Evolutionary conservation across 1,140 invertebrate species (phyloP), one percentile per base, ranked within the genome.

Genomic region (Potamilus streckersoni): DNA sequence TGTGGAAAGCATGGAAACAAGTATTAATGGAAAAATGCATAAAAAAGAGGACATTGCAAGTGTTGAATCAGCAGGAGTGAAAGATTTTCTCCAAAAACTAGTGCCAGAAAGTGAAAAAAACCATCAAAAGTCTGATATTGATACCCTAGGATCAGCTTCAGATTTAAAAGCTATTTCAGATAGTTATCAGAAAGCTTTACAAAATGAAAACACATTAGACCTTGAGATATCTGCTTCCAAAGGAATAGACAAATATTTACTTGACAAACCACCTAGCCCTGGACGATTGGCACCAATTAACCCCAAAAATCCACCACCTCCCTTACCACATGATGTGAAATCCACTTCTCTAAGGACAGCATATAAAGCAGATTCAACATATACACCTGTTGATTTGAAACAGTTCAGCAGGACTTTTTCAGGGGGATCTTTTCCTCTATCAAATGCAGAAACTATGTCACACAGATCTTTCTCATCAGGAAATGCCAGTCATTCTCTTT

Each of bases 381-480:
- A 79, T 78, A 20, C 68, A 38, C 38, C 76, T n/a, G 59, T 66
- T 60, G 73, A 76, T 61, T 49, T 49, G 38, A 49, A 49, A 49
- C 77, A 70, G 73, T 66, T 79, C 72, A 74, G 76, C 20, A 19
- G 76, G 17, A 38, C 68, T 11, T 70, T 70, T 73, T 74, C 74
- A 55, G 66, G 67, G 62, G 57, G 57, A 62, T 49, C 17, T 64
- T 70, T 56, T 64, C 67, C 60, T 2, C 60, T 31, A 20, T 63
- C 56, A 80, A 79, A 64, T 55, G 69, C 59, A 71, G 85, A 83
- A 20, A 74, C 64, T 20, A 72, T 85, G 57, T 87, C 86, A 3
- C 81, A 86, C 58, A 79, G 80, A 65, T 86, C 84, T 31, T 78
- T 84, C 58, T 74, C 82, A 17, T 83, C 85, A 49, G 73, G 74